Base-by-base conservation (phyloP, 1,140 invertebrate genomes). In the Zaprionus camerounensis region DNA sequence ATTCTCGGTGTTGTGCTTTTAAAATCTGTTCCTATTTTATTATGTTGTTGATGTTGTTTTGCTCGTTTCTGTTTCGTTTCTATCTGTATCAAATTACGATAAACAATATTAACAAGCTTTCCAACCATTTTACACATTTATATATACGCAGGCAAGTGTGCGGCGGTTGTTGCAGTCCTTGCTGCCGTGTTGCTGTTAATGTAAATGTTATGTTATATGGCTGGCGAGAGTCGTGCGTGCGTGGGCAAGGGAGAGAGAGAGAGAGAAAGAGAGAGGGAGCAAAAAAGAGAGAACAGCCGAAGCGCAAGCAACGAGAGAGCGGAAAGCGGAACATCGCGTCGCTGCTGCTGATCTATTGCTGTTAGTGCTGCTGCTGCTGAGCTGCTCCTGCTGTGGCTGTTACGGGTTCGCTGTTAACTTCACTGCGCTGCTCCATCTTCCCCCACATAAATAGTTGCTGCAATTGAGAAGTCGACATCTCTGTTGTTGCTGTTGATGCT, bases 91-190 rank as follows among this genome's bases (percentile, higher is more conserved):
- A 62, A 46, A 71, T 71, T 71, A 90, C 46, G 61, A 90, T 71
- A 80, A 73, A 90, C 67, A 57, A 74, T 80, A 90, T 90, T 90
- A 90, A 90, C 86, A 74, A 81, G 85, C 66, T 90, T 88, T 75
- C 85, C 85, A 90, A 69, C 72, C 71, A 78, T 81, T 81, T 68
- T 81, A 81, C 84, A 87, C 68, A 72, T 90, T 90, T 90, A 85
- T 90, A 90, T 90, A 85, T 90, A 90, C 79, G 85, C 85, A 90
- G 85, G 85, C 83, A 82, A 76, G 78, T 81, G 84, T 88, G 85
- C 70, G 83, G 84, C 84, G 79, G 81, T 88, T 86, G 83, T 88
- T 87, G 84, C 84, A 69, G 84, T 84, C 72, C 68, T 73, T 70
- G 70, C 71, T 59, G 71, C 71, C 65, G 71, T 62, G 57, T 69